A percentile compares a stretch with the other conserved stretches of the same genome.
phyloP scores from a whole-genome alignment of 2,113 vertebrate genomes.

The Dolichotis patagonum region DNA sequence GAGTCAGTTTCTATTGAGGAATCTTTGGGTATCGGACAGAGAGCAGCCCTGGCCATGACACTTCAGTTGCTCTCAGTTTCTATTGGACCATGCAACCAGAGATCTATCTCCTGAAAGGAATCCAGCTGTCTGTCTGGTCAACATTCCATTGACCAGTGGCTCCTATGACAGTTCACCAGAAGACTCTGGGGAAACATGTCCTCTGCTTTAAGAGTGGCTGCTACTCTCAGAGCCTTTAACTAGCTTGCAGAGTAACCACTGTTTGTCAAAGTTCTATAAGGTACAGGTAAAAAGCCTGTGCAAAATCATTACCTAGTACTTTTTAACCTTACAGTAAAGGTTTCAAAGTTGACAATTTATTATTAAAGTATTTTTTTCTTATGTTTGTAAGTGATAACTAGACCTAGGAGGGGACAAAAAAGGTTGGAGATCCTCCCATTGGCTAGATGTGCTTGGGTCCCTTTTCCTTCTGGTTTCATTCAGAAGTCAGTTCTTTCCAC shows the following conservation, averaged over 20 bases:
- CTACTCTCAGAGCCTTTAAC: neutral
- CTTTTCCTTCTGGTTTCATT: neutral
- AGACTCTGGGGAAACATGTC: neutral
- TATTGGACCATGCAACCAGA: neutral
- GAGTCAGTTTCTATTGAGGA: neutral
- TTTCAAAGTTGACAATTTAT: neutral
- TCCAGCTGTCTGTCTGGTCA: neutral
- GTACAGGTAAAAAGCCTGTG: neutral
- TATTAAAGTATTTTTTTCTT: neutral
- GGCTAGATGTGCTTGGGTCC: neutral
- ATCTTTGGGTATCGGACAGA: neutral
- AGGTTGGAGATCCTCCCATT: neutral
- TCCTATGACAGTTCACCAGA: neutral
- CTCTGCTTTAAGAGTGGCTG: neutral
- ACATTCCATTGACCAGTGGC: neutral
- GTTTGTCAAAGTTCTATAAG: neutral
- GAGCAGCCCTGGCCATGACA: neutral
- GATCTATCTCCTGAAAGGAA: neutral
- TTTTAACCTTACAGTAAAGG: neutral
- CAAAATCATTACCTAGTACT: neutral
- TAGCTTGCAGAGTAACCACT: neutral
- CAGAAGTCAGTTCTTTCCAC: neutral
- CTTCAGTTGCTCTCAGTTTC: neutral
- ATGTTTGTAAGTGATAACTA: neutral
- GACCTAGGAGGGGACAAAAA: neutral